Evolutionary conservation across 2,888 invertebrate species (phyloP).

Genomic region (Teleogryllus oceanicus): DNA sequence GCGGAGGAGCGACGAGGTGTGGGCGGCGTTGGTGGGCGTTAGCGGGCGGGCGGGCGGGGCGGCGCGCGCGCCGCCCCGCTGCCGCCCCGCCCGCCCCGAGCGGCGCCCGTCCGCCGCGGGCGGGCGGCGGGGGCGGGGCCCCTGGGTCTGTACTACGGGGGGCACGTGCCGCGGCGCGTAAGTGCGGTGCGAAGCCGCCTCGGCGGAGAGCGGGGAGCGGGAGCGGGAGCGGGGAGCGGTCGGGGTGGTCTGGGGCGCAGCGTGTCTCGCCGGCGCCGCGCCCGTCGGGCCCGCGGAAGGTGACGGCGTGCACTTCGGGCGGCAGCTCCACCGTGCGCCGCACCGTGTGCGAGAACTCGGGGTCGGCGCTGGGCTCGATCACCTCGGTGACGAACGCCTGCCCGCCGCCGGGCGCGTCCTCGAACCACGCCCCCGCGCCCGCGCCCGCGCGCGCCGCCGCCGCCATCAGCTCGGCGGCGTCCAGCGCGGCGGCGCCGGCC

Average conservation of each 20-base stretch:
- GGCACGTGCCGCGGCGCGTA: constrained; percentile 33
- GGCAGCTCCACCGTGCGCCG: constrained; percentile 52
- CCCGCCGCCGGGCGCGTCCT: constrained; percentile 44
- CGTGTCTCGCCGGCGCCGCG: constrained; percentile 31
- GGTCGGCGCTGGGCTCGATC: constrained; percentile 50
- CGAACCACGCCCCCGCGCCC: constrained; percentile 51
- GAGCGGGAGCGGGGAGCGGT: constrained; percentile 24
- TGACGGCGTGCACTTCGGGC: constrained; percentile 52
- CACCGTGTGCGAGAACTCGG: constrained; percentile 50
- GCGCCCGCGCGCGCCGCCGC: constrained; percentile 48
- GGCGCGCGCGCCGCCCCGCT: not conserved
- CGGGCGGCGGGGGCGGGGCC: not conserved
- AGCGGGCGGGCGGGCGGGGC: not conserved
- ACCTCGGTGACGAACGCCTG: constrained; percentile 52
- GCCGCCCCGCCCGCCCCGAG: not conserved
- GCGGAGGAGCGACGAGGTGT: not conserved
- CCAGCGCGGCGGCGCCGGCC: constrained; percentile 52
- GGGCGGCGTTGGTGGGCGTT: not conserved
- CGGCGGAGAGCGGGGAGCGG: constrained; percentile 26
- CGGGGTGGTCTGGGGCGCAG: constrained; percentile 19
- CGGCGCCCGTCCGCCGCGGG: not conserved
- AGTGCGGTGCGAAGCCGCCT: constrained; percentile 33
- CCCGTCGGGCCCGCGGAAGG: constrained; percentile 54
- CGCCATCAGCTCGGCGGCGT: constrained; percentile 46
- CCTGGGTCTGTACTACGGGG: constrained; percentile 36